Conservation (phyloP, 2,888 invertebrate species). For the Sphecodes monilicornis region DNA sequence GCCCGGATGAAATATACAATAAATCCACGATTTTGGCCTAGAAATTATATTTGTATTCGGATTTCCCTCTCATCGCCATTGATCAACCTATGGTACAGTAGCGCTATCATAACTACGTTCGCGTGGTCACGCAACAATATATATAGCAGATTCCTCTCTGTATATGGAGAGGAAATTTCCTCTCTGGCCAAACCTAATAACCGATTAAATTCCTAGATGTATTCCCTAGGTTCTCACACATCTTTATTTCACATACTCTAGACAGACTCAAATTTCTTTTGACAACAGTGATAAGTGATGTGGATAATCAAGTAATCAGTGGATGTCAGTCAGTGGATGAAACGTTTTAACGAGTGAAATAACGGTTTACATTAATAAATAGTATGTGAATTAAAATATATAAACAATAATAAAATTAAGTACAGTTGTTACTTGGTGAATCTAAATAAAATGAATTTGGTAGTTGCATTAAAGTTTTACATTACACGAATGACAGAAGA, state of each 20-base stretch:
- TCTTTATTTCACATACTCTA: neutral
- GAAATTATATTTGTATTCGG: too few species aligned
- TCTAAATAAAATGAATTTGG: conserved; percentile 91
- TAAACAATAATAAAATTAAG: conserved; percentile 13
- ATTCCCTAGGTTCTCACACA: neutral
- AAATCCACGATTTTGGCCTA: too few species aligned
- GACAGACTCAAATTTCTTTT: neutral
- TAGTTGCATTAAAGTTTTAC: conserved; percentile 96
- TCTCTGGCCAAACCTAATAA: neutral
- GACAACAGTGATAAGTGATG: neutral
- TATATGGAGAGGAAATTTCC: neutral
- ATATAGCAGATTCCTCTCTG: too few species aligned
- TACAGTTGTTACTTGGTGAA: neutral
- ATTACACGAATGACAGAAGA: conserved; percentile 99
- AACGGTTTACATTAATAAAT: neutral
- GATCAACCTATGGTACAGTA: too few species aligned
- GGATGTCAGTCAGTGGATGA: neutral
- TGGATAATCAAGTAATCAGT: neutral
- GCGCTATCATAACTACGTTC: too few species aligned
- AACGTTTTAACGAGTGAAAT: neutral
- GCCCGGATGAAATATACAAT: too few species aligned
- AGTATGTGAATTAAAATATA: conserved; percentile 9
- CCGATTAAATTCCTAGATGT: neutral
- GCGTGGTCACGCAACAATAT: too few species aligned
- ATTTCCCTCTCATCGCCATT: too few species aligned